Evolutionary conservation across 53 echinoderm and acorn worm species (phyloP).

Genomic region (Paracentrotus lividus): DNA sequence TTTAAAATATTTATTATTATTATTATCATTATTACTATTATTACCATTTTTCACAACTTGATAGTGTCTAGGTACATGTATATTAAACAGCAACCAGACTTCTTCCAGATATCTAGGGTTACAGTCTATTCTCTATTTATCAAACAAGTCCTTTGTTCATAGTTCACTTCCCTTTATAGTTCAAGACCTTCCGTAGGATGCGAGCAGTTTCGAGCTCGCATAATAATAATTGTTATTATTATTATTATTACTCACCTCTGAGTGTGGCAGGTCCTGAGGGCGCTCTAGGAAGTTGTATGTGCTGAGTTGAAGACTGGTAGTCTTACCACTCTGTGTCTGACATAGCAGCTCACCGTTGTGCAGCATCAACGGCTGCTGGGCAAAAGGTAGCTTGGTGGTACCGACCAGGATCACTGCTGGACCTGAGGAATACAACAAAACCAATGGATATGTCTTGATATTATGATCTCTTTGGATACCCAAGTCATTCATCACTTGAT

Average conservation of each 20-base stretch:
- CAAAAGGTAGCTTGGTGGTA: conserved; percentile 91
- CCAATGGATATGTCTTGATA: background rate
- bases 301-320: conserved; percentile 82
- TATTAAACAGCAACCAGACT: no score
- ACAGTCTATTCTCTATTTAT: no score
- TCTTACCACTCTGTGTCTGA: conserved; percentile 96
- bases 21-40: no score
- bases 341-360: conserved; percentile 93
- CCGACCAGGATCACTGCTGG: conserved; percentile 88
- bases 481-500: conserved; percentile 54
- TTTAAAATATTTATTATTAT: no score
- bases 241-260: conserved; percentile 84
- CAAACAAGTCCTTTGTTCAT: no score
- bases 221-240: no score
- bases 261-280: conserved; percentile 82
- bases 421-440: conserved; percentile 62
- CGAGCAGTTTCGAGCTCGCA: no score
- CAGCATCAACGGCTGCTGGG: conserved; percentile 94
- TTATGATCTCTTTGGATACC: background rate
- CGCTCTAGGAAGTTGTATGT: conserved; percentile 96
- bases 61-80: no score
- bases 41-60: no score
- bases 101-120: no score
- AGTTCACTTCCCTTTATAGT: no score
- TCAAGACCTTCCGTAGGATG: no score